Percentiles rank a stretch among this genome's conserved stretches.
Evolutionary conservation across 2,888 invertebrate genomes (phyloP).

Genomic region (Nezara viridula): DNA sequence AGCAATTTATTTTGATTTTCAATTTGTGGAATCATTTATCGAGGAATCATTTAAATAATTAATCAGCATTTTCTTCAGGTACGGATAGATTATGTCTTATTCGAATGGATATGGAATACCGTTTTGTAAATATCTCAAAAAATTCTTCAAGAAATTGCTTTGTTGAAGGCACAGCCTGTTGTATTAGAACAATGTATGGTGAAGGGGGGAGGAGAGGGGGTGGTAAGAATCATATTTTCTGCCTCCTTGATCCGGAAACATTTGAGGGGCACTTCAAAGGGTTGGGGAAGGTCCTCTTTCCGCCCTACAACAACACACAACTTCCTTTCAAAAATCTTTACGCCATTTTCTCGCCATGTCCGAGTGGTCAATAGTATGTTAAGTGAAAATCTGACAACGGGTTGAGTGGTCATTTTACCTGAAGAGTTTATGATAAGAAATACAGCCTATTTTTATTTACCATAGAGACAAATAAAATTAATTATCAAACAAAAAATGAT

Average conservation of each 20-base stretch:
- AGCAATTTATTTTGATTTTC: too few relatives aligned
- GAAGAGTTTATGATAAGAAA: too few relatives aligned
- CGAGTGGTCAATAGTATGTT: not conserved
- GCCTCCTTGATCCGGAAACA: conserved; percentile 21
- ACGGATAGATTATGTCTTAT: too few relatives aligned
- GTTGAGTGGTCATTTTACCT: not conserved
- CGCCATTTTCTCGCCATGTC: not conserved
- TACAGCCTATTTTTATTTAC: too few relatives aligned
- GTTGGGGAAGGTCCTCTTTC: not conserved
- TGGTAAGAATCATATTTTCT: conserved; percentile 22
- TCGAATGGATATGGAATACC: too few relatives aligned
- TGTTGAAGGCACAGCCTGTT: not conserved
- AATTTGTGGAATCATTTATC: too few relatives aligned
- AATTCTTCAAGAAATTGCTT: too few relatives aligned
- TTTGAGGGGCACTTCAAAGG: conserved; percentile 26
- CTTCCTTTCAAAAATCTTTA: not conserved
- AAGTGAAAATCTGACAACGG: not conserved
- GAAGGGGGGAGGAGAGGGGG: not conserved
- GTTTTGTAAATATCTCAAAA: too few relatives aligned
- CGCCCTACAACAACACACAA: not conserved
- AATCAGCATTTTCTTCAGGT: too few relatives aligned
- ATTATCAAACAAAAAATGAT: too few relatives aligned
- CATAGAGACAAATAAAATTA: too few relatives aligned
- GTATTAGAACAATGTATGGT: not conserved
- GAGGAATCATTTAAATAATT: too few relatives aligned